phyloP scores from a whole-genome alignment of 2,797 vertebrate genomes.

The Phrynocephalus guinanensis region DNA sequence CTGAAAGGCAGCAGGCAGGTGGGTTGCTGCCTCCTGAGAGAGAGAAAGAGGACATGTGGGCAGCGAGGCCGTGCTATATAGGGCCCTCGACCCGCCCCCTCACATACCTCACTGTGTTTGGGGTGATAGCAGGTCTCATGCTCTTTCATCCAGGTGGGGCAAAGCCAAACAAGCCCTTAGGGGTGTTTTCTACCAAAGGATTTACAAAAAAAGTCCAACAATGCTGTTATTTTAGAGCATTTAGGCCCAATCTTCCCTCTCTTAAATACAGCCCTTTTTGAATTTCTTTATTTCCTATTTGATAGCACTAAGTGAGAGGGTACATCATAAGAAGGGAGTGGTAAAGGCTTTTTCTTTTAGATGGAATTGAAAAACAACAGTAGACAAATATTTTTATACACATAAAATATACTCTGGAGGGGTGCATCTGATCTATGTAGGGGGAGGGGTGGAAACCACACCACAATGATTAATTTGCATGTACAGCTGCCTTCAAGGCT shows the following conservation, averaged over 20 bases:
- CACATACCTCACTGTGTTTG: too few species aligned
- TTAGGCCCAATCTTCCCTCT: not conserved
- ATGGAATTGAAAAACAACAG: constrained; percentile 10
- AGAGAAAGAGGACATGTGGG: too few species aligned
- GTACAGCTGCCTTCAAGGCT: constrained; percentile 54
- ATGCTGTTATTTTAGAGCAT: not conserved
- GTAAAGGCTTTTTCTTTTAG: not conserved
- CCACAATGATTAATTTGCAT: constrained; percentile 57
- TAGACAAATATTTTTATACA: not conserved
- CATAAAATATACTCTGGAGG: constrained; percentile 21
- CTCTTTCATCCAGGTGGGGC: too few species aligned
- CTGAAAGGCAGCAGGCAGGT: too few species aligned
- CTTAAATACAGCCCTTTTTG: not conserved
- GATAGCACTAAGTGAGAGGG: constrained; percentile 10
- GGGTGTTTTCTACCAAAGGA: not conserved
- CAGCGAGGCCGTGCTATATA: too few species aligned
- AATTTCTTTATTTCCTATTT: not conserved
- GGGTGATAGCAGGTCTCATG: too few species aligned
- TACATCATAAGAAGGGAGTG: not conserved
- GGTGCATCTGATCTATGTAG: constrained; percentile 22
- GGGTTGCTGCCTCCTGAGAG: too few species aligned
- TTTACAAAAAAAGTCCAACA: constrained; percentile 4
- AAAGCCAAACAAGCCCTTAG: not conserved
- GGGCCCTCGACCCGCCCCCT: too few species aligned
- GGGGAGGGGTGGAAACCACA: not conserved